Base-by-base conservation (phyloP, 2,113 vertebrate genomes). In the Callaeas wilsoni region DNA sequence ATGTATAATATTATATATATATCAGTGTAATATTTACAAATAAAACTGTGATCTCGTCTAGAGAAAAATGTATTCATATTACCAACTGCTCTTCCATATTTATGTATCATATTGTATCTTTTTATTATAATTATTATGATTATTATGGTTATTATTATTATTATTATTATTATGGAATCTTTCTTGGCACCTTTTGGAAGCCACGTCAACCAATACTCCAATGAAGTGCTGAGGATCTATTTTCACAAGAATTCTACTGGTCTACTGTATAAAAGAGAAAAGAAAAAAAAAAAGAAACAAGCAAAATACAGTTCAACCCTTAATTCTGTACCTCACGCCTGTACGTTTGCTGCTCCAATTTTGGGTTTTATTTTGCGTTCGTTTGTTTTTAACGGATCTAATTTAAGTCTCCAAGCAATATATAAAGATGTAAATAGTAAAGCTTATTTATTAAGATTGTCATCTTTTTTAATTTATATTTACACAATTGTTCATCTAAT, bases 371-470 rank as follows among this genome's bases (percentile, higher is more conserved):
- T 98, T 97, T 97, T 97, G 97, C 97, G 92, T 98, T 98, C 93
- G 96, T 98, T 97, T 98, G 96, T 98, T 98, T 98, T 98, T 97
- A 98, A 95, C 97, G 95, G 97, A 98, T 98, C 97, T 99, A 98
- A 99, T 99, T 98, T 98, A 99, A 99, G 98, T 99, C 98, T 99
- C 98, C 98, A 98, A 98, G 98, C 98, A 98, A 98, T 98, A 99
- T 98, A 98, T 99, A 98, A 99, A 99, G 98, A 98, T 99, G 99
- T 99, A 99, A 99, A 99, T 99, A 99, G 99, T 99, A 99, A 99
- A 99, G 99, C 98, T 99, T 99, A 99, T 99, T 99, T 99, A 99
- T 99, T 99, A 98, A 99, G 99, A 99, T 99, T 98, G 98, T 99
- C 99, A 99, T 99, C 98, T 98, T 99, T 99, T 99, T 99, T 99